Conservation (phyloP, 1,140 invertebrate species). For the Oreohelix idahoensis region DNA sequence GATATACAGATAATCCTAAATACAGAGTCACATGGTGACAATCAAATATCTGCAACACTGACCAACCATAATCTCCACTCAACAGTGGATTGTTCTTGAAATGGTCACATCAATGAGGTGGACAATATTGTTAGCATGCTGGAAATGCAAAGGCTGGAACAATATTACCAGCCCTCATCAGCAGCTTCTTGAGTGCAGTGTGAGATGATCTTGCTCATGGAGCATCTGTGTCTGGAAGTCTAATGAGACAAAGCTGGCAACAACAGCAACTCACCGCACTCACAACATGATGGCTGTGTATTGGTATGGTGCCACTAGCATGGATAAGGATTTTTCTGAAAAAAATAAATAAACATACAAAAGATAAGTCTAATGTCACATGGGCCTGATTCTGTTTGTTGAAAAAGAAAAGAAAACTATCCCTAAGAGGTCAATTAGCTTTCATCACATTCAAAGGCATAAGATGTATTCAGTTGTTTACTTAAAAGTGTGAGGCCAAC, state of each 20-base stretch:
- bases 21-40: too few relatives aligned
- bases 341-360: conserved; percentile 36
- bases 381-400: neutral
- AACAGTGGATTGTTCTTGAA: too few relatives aligned
- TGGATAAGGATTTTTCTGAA: conserved; percentile 72
- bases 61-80: too few relatives aligned
- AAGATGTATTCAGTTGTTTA: too few relatives aligned
- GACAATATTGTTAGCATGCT: too few relatives aligned
- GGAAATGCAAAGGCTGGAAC: too few relatives aligned
- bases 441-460: neutral
- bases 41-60: too few relatives aligned
- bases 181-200: neutral
- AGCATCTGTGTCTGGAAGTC: neutral
- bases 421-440: neutral
- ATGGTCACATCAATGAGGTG: too few relatives aligned
- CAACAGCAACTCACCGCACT: neutral
- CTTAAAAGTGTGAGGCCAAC: too few relatives aligned
- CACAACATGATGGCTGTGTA: conserved; percentile 70
- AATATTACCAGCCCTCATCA: neutral
- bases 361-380: neutral
- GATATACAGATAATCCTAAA: too few relatives aligned
- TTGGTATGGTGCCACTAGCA: conserved; percentile 71
- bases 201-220: neutral
- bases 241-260: neutral
- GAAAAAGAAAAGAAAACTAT: neutral